These are phyloP conservation scores for Cephalopholis sonnerati DNA, from an alignment of 2,113 vertebrate species.

Conservation along the genomic window DNA sequence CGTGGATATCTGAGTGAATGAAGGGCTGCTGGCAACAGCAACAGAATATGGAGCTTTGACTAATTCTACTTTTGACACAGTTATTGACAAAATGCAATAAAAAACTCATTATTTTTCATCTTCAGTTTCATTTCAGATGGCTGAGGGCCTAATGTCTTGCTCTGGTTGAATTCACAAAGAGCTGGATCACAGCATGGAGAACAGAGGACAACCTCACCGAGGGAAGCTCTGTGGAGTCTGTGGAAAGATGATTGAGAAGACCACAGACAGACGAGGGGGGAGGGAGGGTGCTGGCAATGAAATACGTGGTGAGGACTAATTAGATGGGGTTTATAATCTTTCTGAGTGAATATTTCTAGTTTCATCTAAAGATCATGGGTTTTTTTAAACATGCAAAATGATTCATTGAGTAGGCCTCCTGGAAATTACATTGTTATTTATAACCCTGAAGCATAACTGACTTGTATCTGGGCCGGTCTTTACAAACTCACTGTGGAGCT, in stretches of 20 bases:
- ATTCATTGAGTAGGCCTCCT: neutral
- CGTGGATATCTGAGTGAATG: conserved; percentile 84
- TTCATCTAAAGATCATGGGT: neutral
- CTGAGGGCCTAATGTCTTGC: conserved; percentile 79
- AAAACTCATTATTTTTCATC: conserved; percentile 87
- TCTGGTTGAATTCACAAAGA: conserved; percentile 76
- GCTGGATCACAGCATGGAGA: conserved; percentile 69
- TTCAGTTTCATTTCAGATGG: conserved; percentile 80
- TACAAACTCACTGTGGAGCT: neutral
- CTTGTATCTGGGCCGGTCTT: neutral
- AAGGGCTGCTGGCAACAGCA: conserved; percentile 82
- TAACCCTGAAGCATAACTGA: conserved; percentile 8
- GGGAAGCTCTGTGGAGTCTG: conserved; percentile 64
- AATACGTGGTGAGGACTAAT: neutral
- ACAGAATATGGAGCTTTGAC: conserved; percentile 84
- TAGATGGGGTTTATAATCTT: neutral
- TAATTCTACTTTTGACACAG: conserved; percentile 89
- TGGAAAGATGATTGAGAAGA: conserved; percentile 33
- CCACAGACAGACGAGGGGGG: conserved; percentile 55
- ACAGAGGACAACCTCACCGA: conserved; percentile 63
- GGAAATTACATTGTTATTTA: conserved; percentile 4
- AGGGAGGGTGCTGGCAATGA: conserved; percentile 7
- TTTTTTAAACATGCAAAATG: neutral
- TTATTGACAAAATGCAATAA: conserved; percentile 87
- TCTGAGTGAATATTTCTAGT: neutral